Conservation (phyloP, 2,113 vertebrate species). For the Takifugu flavidus region DNA sequence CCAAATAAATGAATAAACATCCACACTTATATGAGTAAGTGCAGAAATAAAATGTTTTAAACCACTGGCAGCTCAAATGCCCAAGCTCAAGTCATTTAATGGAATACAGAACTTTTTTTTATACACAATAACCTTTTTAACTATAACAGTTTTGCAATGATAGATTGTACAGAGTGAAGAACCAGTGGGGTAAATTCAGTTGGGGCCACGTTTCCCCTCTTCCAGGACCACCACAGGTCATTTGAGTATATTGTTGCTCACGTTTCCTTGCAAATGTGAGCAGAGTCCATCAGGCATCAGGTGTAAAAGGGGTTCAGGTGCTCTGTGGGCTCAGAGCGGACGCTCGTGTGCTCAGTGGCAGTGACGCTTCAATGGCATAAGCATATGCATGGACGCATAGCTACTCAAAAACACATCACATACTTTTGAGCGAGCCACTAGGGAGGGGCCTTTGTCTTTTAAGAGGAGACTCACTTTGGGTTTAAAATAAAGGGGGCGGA, state of each 20-base stretch:
- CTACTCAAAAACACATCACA: slow-evolving; percentile 34
- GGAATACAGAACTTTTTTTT: no score
- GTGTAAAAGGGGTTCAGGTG: slow-evolving; percentile 74
- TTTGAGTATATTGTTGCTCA: slow-evolving; percentile 9
- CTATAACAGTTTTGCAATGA: slow-evolving; percentile 5
- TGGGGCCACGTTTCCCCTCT: slow-evolving; percentile 30
- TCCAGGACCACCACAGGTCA: slow-evolving; percentile 18
- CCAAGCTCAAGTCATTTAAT: no score
- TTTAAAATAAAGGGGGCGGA: neutral
- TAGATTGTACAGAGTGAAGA: slow-evolving; percentile 45
- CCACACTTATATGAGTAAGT: slow-evolving; percentile 22
- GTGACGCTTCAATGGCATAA: slow-evolving; percentile 33
- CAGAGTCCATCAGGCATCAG: slow-evolving; percentile 60
- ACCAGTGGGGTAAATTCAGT: slow-evolving; percentile 34
- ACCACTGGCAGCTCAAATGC: no score
- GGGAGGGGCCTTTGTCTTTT: slow-evolving; percentile 42
- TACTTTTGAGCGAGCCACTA: slow-evolving; percentile 23
- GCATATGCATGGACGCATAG: slow-evolving; percentile 12
- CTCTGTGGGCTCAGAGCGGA: slow-evolving; percentile 40
- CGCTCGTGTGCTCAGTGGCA: slow-evolving; percentile 49
- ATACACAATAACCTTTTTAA: neutral
- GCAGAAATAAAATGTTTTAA: neutral
- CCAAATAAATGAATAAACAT: neutral
- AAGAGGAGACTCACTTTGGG: slow-evolving; percentile 32
- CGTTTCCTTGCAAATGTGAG: slow-evolving; percentile 5